phyloP scores from a whole-genome alignment of 53 echinoderm and acorn worm genomes.

The Holothuria leucospilota region DNA sequence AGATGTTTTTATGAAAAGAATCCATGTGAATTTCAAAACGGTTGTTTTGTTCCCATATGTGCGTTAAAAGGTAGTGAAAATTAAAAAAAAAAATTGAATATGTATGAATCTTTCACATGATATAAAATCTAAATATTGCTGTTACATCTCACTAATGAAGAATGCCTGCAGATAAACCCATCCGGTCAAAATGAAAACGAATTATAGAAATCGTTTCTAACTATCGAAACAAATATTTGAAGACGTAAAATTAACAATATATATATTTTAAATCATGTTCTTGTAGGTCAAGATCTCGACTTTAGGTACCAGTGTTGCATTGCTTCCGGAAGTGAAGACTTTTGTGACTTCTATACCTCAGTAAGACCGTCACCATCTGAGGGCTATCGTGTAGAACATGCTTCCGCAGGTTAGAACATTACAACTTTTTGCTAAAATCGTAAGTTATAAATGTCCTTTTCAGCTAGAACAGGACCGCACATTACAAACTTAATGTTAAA shows the following conservation, averaged over 20 bases:
- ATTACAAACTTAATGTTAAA: too few species aligned
- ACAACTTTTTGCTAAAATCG: not conserved
- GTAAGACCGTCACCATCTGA: not conserved
- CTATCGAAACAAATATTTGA: too few species aligned
- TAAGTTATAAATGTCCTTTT: too few species aligned
- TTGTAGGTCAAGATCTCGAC: not conserved
- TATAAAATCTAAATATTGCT: not conserved
- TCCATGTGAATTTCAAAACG: not conserved
- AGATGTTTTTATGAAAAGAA: not conserved
- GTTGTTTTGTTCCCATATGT: not conserved
- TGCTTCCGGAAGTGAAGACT: not conserved
- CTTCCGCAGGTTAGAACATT: not conserved
- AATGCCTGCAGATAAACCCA: not conserved
- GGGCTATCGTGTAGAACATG: not conserved
- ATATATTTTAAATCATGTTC: not conserved
- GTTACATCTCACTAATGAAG: too few species aligned
- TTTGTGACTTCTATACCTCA: not conserved
- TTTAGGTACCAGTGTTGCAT: constrained; percentile 7
- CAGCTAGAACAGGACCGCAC: too few species aligned
- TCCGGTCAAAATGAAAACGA: too few species aligned
- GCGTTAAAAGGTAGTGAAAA: not conserved
- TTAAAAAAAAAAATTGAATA: not conserved
- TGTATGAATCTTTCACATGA: not conserved
- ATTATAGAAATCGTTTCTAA: too few species aligned
- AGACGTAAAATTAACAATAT: not conserved